Evolutionary conservation across 1,140 invertebrate species (phyloP), one percentile per base, ranked within the genome.

Genomic region (Polypedilum pembai): DNA sequence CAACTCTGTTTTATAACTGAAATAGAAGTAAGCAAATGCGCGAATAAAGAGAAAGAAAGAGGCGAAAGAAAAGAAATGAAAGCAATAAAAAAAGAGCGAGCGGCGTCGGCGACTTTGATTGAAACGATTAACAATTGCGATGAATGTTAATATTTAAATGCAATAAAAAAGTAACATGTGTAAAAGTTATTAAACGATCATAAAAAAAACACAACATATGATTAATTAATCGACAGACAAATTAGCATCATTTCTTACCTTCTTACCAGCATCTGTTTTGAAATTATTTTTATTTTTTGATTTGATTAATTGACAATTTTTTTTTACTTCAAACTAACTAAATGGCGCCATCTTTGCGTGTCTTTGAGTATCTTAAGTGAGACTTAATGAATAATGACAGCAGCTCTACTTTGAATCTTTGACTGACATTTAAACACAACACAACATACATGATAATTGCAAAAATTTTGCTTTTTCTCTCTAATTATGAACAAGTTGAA

Each of bases 141-240:
- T 69, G 65, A 69, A 69, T 69, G 65, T 21, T 69, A 69, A 69
- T 69, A 69, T 69, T 69, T 69, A 69, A 69, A 69, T 69, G 65
- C 65, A 69, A 69, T 69, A 69, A 69, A 45, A n/a, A 45, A n/a
- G 17, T 18, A 69, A 69, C 65, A 69, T 69, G 20, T 69, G 65
- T 69, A 69, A 69, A 69, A 69, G 65, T 69, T 69, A 69, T 69
- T 69, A 69, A 69, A 69, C 18, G 65, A 21, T 69, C 65, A 69
- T 69, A 69, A 33, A 69, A 69, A 69, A 17, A 69, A 69, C 65
- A 69, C 65, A 69, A 69, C 65, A 69, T 69, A 69, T 69, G 65
- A 69, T 69, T 69, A 69, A 69, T 18, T 69, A 21, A 33, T 69
- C 65, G n/a, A 69, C 17, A 69, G 10, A 69, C 17, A 18, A 18